phyloP scores from a whole-genome alignment of 1,140 invertebrate species.

The Spodoptera litura region DNA sequence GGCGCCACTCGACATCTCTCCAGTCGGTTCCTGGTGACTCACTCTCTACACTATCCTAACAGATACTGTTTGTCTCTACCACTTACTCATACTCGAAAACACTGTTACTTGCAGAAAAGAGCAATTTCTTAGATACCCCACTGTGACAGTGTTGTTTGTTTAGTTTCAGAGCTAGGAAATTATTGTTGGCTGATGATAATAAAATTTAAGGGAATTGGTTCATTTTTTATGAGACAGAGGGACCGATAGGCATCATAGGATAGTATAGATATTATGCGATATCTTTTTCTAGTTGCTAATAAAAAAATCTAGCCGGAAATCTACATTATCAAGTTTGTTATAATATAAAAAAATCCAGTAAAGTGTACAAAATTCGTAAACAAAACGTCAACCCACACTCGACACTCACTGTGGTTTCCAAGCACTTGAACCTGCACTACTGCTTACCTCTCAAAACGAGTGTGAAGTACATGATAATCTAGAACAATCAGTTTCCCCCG shows the following conservation, averaged over 20 bases:
- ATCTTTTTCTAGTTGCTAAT: no score
- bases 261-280: no score
- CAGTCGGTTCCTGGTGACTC: conserved; percentile 19
- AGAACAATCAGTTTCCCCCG: conserved; percentile 15
- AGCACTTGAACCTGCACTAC: background rate
- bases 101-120: conserved; percentile 4
- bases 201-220: no score
- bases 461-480: conserved; percentile 23
- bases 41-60: conserved; percentile 9
- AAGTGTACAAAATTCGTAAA: background rate
- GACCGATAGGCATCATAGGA: no score
- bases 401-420: background rate
- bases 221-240: no score
- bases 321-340: no score
- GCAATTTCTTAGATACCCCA: background rate
- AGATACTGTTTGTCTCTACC: conserved; percentile 33
- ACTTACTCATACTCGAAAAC: conserved; percentile 28
- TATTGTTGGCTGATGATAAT: no score
- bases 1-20: conserved; percentile 14
- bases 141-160: background rate
- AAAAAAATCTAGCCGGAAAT: no score
- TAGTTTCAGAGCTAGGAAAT: no score
- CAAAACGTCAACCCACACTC: background rate
- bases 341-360: background rate
- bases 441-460: conserved; percentile 26